These are phyloP conservation scores for Cyphomyrmex costatus DNA, from an alignment of 1,140 invertebrate species.

Conservation along the genomic window DNA sequence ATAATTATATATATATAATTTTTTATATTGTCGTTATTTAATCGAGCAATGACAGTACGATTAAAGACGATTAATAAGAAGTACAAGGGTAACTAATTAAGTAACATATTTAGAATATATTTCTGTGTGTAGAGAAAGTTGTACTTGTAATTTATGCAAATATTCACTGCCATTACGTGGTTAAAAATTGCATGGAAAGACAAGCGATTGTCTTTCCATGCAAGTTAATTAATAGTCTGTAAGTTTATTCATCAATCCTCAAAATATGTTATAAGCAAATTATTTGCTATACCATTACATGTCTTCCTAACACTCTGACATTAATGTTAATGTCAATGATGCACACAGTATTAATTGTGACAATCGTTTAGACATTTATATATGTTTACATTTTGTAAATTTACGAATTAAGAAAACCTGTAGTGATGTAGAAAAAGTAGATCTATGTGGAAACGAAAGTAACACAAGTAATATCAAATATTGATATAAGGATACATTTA, in stretches of 20 bases:
- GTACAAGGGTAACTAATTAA: slow-evolving; percentile 3
- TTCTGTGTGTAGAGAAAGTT: not conserved
- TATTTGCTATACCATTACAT: not conserved
- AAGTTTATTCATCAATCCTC: slow-evolving; percentile 13
- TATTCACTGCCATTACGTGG: slow-evolving; percentile 45
- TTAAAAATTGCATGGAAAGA: slow-evolving; percentile 28
- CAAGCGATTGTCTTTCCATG: too few species aligned
- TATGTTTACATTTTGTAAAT: not conserved
- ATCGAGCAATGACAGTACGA: not conserved
- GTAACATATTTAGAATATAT: slow-evolving; percentile 32
- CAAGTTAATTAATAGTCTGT: slow-evolving; percentile 23
- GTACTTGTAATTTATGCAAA: slow-evolving; percentile 36
- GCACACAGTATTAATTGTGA: slow-evolving; percentile 29
- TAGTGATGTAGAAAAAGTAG: not conserved
- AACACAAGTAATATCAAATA: slow-evolving; percentile 21
- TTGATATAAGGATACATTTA: slow-evolving; percentile 41
- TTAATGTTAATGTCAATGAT: slow-evolving; percentile 24
- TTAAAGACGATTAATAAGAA: slow-evolving; percentile 16
- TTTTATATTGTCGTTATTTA: slow-evolving; percentile 25
- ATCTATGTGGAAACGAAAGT: not conserved
- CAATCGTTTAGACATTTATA: slow-evolving; percentile 4
- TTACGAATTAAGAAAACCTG: not conserved
- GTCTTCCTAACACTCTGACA: slow-evolving; percentile 4
- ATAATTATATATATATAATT: slow-evolving; percentile 11
- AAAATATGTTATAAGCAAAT: slow-evolving; percentile 6